Evolutionary conservation across 2,797 vertebrate species (phyloP).

Genomic region (Tangara arthus): DNA sequence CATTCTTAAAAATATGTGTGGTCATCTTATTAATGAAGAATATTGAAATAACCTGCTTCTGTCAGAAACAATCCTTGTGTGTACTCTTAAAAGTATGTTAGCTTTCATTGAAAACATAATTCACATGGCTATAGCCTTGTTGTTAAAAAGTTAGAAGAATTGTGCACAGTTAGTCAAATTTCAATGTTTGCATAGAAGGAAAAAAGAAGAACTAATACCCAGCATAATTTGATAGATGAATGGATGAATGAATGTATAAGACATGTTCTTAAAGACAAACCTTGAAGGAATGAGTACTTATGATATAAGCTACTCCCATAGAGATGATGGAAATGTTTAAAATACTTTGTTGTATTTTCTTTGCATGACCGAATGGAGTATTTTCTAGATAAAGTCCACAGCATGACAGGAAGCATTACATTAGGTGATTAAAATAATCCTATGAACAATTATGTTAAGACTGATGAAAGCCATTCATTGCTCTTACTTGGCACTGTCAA

Average conservation of each 20-base stretch:
- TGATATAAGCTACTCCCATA: not conserved
- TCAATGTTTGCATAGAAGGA: not conserved
- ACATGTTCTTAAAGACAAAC: not conserved
- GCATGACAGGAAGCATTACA: slow-evolving; percentile 26
- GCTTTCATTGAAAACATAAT: not conserved
- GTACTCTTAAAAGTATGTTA: not conserved
- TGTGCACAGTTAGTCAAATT: not conserved
- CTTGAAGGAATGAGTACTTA: not conserved
- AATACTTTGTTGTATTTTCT: slow-evolving; percentile 30
- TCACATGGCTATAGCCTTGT: not conserved
- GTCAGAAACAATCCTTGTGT: not conserved
- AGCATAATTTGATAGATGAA: not conserved
- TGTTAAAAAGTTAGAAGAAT: not conserved
- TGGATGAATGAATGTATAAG: not conserved
- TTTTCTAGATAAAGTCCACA: slow-evolving; percentile 1
- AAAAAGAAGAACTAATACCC: not conserved
- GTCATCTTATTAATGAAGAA: not conserved
- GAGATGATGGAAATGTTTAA: slow-evolving; percentile 9
- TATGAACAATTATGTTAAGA: not conserved
- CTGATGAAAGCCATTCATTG: slow-evolving; percentile 23
- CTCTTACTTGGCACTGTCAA: not conserved
- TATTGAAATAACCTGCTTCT: not conserved
- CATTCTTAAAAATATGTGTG: not conserved
- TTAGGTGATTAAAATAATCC: slow-evolving; percentile 26
- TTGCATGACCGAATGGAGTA: not conserved